Evolutionary conservation across 2,797 vertebrate genomes (phyloP), one percentile per base, ranked within the genome.

Genomic region (Myripristis murdjan): DNA sequence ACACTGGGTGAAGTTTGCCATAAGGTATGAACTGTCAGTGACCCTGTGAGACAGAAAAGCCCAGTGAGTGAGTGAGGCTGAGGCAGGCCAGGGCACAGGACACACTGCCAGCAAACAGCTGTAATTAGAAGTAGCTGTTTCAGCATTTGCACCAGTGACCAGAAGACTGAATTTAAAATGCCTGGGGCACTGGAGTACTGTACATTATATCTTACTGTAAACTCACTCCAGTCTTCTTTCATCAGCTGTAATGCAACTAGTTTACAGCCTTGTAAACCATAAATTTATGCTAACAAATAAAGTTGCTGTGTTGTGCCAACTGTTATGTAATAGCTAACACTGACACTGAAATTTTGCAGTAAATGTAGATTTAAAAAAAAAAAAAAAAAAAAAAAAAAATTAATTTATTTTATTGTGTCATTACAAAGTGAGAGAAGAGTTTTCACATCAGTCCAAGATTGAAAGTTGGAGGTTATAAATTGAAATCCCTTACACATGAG

Each of bases 21-120:
- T 65, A 73, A 88, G 73, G 77, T 79, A 55, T 91, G 90, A 91
- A 84, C 88, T 87, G 76, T 64, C 56, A 9, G 39, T 89, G 87
- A 91, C 86, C 88, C n/a, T 4, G 46, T 7, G 43, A 73, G 73
- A 77, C 80, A 77, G 82, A 79, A 63, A 59, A 55, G 56, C 47
- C 57, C 79, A 79, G 81, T 86, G 75, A 85, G 77, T 10, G n/a
- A 35, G 37, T n/a, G n/a, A n/a, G n/a, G 37, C 49, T 20, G 22
- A 56, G 70, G 20, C 63, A 39, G 56, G 73, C 18, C 49, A 26
- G 46, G 24, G 10, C 33, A 58, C 33, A 20, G 70, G 48, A 64
- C 73, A 47, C 23, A 7, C 66, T 65, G 57, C 35, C 64, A 54
- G 67, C 73, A 75, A 85, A 77, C 72, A 69, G 56, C 77, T 83